phyloP scores from a whole-genome alignment of 1,140 invertebrate species.

The Drosophila pruinosa region DNA sequence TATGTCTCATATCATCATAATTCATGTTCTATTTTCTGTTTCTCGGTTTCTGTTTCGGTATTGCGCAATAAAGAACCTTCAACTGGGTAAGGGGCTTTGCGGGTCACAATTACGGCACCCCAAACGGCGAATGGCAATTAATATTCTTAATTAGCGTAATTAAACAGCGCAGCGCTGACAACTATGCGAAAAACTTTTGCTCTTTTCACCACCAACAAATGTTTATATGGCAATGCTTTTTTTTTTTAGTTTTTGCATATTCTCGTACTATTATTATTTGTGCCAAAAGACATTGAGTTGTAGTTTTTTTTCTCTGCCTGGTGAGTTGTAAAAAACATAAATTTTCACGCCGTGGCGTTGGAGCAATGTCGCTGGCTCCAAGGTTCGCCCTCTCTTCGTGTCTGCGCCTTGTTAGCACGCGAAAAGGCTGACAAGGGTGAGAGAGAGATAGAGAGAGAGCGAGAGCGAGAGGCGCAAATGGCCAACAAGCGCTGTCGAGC shows the following conservation, averaged over 20 bases:
- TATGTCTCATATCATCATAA: slow-evolving; percentile 69
- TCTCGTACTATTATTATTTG: not conserved
- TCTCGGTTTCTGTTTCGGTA: not conserved
- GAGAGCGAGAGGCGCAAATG: slow-evolving; percentile 6
- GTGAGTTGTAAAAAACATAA: slow-evolving; percentile 54
- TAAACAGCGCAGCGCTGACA: slow-evolving; percentile 80
- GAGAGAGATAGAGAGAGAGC: not conserved
- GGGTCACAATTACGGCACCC: slow-evolving; percentile 31
- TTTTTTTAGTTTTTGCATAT: slow-evolving; percentile 9
- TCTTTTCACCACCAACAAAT: slow-evolving; percentile 37
- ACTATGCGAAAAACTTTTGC: slow-evolving; percentile 70
- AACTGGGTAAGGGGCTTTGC: not conserved
- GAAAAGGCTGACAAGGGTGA: slow-evolving; percentile 45
- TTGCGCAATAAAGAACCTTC: slow-evolving; percentile 30
- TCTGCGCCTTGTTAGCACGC: slow-evolving; percentile 71
- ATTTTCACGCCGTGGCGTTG: slow-evolving; percentile 58
- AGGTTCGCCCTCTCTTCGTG: slow-evolving; percentile 42
- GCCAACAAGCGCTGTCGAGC: slow-evolving; percentile 24
- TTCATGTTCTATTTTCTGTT: slow-evolving; percentile 66
- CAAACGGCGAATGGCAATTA: slow-evolving; percentile 70
- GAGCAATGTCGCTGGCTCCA: slow-evolving; percentile 26
- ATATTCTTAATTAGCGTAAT: slow-evolving; percentile 83
- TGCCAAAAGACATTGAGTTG: slow-evolving; percentile 35
- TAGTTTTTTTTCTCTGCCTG: slow-evolving; percentile 23
- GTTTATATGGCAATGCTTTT: slow-evolving; percentile 38